phyloP scores from a whole-genome alignment of 2,797 vertebrate species.

The Orientallactaga sibirica region DNA sequence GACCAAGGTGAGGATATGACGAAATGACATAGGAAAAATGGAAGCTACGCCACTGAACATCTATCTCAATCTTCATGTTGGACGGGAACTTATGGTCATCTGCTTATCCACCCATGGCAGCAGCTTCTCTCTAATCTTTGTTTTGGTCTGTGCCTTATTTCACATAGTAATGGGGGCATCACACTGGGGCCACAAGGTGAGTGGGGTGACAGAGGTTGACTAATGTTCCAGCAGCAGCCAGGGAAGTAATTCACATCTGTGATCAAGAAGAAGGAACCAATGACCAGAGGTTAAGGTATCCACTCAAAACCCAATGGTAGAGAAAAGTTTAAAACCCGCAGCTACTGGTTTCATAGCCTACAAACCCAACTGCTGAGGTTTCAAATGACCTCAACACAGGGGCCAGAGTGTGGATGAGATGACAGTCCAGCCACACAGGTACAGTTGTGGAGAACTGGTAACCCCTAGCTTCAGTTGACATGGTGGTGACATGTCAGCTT shows the following conservation, averaged over 20 bases:
- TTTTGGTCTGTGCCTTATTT: background rate
- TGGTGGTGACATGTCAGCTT: background rate
- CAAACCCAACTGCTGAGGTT: background rate
- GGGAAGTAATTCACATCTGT: background rate
- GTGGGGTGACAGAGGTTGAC: background rate
- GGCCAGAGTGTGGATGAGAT: background rate
- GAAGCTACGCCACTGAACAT: background rate
- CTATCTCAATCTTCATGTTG: background rate
- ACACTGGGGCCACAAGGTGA: too few species aligned
- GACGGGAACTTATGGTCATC: background rate
- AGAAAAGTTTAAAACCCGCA: slow-evolving; percentile 6
- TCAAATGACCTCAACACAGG: background rate
- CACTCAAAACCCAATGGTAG: background rate
- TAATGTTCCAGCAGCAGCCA: background rate
- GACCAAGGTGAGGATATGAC: background rate
- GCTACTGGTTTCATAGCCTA: background rate
- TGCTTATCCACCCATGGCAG: background rate
- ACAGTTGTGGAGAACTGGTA: background rate
- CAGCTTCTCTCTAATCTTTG: background rate
- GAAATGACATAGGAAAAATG: background rate
- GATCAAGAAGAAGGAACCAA: slow-evolving; percentile 43
- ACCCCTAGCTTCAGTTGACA: background rate
- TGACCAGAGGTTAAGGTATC: background rate
- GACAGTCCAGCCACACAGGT: background rate
- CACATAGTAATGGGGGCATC: background rate